Base-by-base conservation (phyloP, 64 coral and sea anemone genomes). In the Dendrophyllia cribrosa region DNA sequence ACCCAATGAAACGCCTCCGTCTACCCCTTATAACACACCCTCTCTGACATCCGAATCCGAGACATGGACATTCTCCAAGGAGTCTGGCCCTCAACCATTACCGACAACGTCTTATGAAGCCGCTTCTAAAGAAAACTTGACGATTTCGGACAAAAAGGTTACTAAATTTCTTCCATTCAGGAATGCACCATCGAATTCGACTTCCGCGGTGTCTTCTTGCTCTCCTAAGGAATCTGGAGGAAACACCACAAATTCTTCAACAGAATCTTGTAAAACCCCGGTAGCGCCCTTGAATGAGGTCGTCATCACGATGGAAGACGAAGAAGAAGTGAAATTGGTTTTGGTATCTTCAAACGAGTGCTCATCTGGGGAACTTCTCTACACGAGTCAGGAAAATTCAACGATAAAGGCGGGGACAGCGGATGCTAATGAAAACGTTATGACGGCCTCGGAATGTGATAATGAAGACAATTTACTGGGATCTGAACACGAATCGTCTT, bases 261-360 rank as follows among this genome's bases (percentile, higher is more conserved):
- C 49, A 21, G 75, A 77, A 24, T 77, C 75, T 9, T 77, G 75
- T 55, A 77, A 77, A 21, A 77, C 75, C 2, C 75, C 75, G 22
- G 75, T 77, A 11, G 75, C 75, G 9, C 49, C 49, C 1, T 55
- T 16, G 1, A 58, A 49, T 25, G 75, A 77, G 16, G 75, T 77
- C 22, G 53, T 77, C 9, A 77, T 55, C 3, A 58, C 75, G 9
- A 56, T 77, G 49, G 75, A 77, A 52, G 75, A 77, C 20, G 75
- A 77, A 8, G 75, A 77, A 14, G 49, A 77, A 16, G 11, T 21
- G n/a, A 77, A 58, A 45, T 22, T 49, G 75, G 48, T 77, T 48
- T 25, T 77, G 75, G n/a, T 55, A 55, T 55, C 75, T 13, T 50
- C 50, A 56, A 55, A 14, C 16, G 75, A 77, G 75, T n/a, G 50